Evolutionary conservation across 2,797 vertebrate species (phyloP).

Genomic region (Triplophysa yarkandensis): DNA sequence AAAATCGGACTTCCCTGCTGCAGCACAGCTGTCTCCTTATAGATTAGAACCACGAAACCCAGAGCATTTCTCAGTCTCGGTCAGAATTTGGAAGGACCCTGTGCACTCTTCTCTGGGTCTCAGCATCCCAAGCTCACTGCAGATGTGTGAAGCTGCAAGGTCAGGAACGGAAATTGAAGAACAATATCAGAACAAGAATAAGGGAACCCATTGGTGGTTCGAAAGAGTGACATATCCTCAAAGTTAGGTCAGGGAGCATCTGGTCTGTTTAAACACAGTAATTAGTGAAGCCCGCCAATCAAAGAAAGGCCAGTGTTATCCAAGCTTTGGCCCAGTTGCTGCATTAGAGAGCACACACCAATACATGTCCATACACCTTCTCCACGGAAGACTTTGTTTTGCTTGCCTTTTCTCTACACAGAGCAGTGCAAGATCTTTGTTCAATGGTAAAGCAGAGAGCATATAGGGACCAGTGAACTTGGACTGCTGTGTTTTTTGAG

Average conservation of each 20-base stretch:
- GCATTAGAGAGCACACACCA: slow-evolving; percentile 20
- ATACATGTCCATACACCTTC: not conserved
- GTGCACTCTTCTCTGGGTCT: slow-evolving; percentile 31
- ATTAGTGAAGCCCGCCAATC: slow-evolving; percentile 41
- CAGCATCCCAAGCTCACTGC: slow-evolving; percentile 43
- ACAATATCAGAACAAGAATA: slow-evolving; percentile 70
- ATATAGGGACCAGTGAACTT: slow-evolving; percentile 38
- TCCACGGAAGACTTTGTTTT: slow-evolving; percentile 53
- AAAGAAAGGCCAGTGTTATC: slow-evolving; percentile 28
- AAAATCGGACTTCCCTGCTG: not conserved
- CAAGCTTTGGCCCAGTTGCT: slow-evolving; percentile 50
- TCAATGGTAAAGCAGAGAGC: slow-evolving; percentile 9
- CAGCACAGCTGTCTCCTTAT: not conserved
- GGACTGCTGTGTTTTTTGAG: slow-evolving; percentile 23
- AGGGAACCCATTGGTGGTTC: slow-evolving; percentile 24
- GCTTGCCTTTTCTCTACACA: slow-evolving; percentile 10
- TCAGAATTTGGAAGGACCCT: not conserved
- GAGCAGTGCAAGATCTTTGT: not conserved
- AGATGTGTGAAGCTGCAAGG: slow-evolving; percentile 61
- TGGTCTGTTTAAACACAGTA: slow-evolving; percentile 48
- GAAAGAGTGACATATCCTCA: slow-evolving; percentile 40
- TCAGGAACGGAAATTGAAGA: slow-evolving; percentile 70
- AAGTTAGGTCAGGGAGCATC: slow-evolving; percentile 43
- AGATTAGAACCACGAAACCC: not conserved
- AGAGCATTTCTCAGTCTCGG: slow-evolving; percentile 4